These are phyloP conservation scores for Hemicordylus capensis DNA, from an alignment of 2,113 vertebrate species.

Conservation along the genomic window DNA sequence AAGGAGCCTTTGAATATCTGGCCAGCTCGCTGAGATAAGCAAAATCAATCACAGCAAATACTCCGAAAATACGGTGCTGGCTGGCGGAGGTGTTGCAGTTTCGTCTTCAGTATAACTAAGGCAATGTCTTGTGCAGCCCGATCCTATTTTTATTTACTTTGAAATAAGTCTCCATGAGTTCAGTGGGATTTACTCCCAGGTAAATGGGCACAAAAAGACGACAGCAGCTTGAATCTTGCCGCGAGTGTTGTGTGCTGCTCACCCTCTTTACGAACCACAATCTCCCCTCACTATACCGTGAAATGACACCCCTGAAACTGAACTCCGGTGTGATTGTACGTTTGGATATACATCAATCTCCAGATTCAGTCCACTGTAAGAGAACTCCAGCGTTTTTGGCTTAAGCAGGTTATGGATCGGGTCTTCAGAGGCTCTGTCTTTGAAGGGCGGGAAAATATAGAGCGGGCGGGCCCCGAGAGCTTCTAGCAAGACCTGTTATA, in stretches of 20 bases:
- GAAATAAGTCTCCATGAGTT: neutral
- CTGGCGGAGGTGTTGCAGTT: no score
- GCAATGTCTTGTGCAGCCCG: neutral
- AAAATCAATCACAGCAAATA: no score
- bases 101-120: neutral
- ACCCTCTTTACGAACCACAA: neutral
- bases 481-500: slow-evolving; percentile 53
- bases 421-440: neutral
- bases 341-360: no score
- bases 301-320: neutral
- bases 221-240: neutral
- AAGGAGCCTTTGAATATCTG: neutral
- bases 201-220: neutral
- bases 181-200: neutral
- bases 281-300: neutral
- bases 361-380: no score
- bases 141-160: neutral
- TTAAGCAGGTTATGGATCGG: neutral
- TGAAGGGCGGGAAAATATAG: neutral
- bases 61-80: no score
- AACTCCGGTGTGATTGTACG: no score
- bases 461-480: slow-evolving; percentile 14
- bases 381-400: neutral
- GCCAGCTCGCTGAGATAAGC: neutral
- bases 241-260: neutral